phyloP scores from a whole-genome alignment of 2,113 vertebrate species.

The Neolamprologus variostigma region DNA sequence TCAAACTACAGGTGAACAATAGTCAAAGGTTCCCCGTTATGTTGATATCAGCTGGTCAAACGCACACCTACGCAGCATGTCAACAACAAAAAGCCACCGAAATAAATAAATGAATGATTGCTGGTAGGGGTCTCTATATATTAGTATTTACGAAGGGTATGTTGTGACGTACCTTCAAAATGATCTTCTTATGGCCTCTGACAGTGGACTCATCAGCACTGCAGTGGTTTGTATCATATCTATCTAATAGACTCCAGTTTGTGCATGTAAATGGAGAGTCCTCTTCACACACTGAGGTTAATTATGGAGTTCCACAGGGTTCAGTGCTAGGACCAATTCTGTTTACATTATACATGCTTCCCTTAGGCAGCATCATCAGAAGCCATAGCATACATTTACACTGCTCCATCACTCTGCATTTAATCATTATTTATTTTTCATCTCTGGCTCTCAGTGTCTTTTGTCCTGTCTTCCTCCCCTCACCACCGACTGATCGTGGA shows the following conservation, averaged over 20 bases:
- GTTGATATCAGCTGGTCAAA: not conserved
- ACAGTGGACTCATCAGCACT: not conserved
- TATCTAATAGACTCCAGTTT: rapidly evolving
- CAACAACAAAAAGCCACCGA: not conserved
- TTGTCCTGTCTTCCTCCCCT: not conserved
- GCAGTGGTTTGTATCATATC: not conserved
- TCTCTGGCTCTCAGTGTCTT: not conserved
- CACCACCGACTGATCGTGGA: not conserved
- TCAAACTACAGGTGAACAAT: not conserved
- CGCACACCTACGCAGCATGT: not conserved
- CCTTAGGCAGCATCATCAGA: rapidly evolving
- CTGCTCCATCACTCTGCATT: rapidly evolving
- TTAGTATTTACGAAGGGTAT: not conserved
- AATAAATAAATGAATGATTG: not conserved
- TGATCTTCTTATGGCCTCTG: not conserved
- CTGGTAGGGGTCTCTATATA: not conserved
- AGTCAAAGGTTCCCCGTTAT: not conserved
- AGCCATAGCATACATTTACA: rapidly evolving
- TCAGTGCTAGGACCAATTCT: not conserved
- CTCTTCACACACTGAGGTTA: rapidly evolving
- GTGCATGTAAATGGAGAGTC: rapidly evolving
- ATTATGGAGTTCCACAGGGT: not conserved
- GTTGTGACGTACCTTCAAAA: not conserved
- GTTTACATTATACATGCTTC: not conserved
- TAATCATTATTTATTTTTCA: not conserved